These are phyloP conservation scores for Spilarctia lutea DNA, from an alignment of 2,888 invertebrate genomes.

Conservation along the genomic window DNA sequence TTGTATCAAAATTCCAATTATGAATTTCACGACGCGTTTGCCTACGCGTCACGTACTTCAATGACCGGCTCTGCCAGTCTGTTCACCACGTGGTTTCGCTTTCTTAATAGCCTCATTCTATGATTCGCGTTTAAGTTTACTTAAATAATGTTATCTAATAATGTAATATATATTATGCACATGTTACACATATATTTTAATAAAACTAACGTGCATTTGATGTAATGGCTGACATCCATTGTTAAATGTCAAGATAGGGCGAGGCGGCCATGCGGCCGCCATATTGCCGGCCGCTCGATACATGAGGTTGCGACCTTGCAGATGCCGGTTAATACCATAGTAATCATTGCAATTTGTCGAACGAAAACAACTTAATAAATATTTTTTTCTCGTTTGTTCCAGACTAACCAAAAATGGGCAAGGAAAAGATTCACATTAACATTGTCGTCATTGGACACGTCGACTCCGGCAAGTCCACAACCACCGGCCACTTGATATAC, in stretches of 20 bases:
- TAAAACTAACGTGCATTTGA: slow-evolving; percentile 42
- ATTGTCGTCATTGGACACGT: slow-evolving; percentile 99
- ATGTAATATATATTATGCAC: too few species aligned
- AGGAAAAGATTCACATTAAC: slow-evolving; percentile 99
- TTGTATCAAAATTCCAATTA: slow-evolving; percentile 52
- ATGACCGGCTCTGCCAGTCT: slow-evolving; percentile 69
- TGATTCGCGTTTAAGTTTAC: slow-evolving; percentile 10
- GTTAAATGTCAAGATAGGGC: slow-evolving; percentile 86
- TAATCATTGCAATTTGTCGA: slow-evolving; percentile 43
- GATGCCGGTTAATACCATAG: slow-evolving; percentile 68
- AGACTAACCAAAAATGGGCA: slow-evolving; percentile 94
- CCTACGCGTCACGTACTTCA: slow-evolving; percentile 83
- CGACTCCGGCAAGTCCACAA: slow-evolving; percentile 99
- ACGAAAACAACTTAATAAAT: slow-evolving; percentile 45
- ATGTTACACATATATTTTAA: slow-evolving; percentile 23
- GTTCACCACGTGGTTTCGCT: slow-evolving; percentile 80
- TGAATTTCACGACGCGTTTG: slow-evolving; percentile 63
- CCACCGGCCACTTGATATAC: slow-evolving; percentile 99
- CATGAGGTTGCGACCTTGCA: slow-evolving; percentile 82
- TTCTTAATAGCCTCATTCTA: slow-evolving; percentile 60
- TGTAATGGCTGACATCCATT: slow-evolving; percentile 82
- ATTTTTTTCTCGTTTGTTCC: slow-evolving; percentile 68
- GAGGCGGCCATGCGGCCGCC: slow-evolving; percentile 86
- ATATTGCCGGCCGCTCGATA: slow-evolving; percentile 83
- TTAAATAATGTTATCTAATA: too few species aligned